Evolutionary conservation across 2,888 invertebrate genomes (phyloP).

Genomic region (Oxycera nigricornis): DNA sequence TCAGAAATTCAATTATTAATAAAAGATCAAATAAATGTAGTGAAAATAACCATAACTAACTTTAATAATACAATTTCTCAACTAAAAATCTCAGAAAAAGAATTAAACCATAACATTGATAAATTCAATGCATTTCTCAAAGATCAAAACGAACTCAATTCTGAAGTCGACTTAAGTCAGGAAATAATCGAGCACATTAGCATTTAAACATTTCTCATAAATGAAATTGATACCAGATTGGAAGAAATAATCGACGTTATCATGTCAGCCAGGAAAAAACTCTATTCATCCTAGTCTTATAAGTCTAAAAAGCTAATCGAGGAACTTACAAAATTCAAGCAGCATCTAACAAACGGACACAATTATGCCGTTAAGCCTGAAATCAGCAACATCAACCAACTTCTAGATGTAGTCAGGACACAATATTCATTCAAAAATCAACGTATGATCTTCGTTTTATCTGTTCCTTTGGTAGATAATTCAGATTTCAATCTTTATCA

Average conservation of each 20-base stretch:
- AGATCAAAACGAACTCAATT: background rate
- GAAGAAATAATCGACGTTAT: slow-evolving; percentile 44
- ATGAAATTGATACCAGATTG: slow-evolving; percentile 44
- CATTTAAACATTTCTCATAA: slow-evolving; percentile 42
- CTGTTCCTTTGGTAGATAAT: background rate
- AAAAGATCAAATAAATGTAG: slow-evolving; percentile 7
- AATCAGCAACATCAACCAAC: background rate
- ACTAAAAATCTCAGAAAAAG: background rate
- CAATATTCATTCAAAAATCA: background rate
- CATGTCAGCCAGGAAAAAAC: slow-evolving; percentile 45
- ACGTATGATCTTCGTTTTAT: background rate
- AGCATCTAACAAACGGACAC: background rate
- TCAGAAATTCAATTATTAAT: background rate
- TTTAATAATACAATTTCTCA: background rate
- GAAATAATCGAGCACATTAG: slow-evolving; percentile 30
- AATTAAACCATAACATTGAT: slow-evolving; percentile 1
- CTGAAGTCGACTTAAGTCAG: background rate
- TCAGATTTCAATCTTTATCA: background rate
- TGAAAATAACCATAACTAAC: slow-evolving; percentile 1
- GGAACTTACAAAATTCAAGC: slow-evolving; percentile 36
- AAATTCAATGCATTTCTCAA: background rate
- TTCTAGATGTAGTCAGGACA: background rate
- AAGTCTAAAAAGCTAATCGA: slow-evolving; percentile 41
- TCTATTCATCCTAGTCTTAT: slow-evolving; percentile 48
- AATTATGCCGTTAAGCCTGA: background rate